phyloP scores from a whole-genome alignment of 2,888 invertebrate species.

The Cepaea hortensis region DNA sequence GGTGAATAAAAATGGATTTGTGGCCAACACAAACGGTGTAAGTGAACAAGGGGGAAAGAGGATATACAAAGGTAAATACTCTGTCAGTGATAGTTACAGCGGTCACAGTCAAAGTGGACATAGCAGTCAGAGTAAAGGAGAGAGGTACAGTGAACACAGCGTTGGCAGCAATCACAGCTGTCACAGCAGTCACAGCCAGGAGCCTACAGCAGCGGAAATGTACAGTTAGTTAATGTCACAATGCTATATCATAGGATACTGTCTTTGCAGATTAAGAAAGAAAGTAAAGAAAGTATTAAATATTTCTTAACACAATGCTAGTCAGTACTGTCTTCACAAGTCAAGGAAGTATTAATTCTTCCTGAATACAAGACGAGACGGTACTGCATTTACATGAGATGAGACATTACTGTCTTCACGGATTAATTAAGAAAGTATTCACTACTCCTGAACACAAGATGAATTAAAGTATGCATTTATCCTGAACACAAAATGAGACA shows the following conservation, averaged over 20 bases:
- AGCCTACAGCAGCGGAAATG: slow-evolving; percentile 49
- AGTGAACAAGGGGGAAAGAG: slow-evolving; percentile 29
- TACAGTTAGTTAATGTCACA: slow-evolving; percentile 42
- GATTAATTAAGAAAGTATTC: too few relatives aligned
- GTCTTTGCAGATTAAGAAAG: too few relatives aligned
- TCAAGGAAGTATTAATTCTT: too few relatives aligned
- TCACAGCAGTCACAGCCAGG: slow-evolving; percentile 37
- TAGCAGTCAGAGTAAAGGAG: slow-evolving; percentile 26
- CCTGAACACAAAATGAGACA: too few relatives aligned
- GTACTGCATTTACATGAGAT: too few relatives aligned
- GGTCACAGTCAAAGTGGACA: slow-evolving; percentile 43
- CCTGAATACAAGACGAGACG: too few relatives aligned
- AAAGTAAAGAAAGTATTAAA: too few relatives aligned
- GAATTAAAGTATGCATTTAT: too few relatives aligned
- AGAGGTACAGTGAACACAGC: slow-evolving; percentile 27
- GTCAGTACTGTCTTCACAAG: too few relatives aligned
- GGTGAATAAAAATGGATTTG: slow-evolving; percentile 26
- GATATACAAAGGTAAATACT: slow-evolving; percentile 43
- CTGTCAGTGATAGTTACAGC: slow-evolving; percentile 39
- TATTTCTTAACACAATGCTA: too few relatives aligned
- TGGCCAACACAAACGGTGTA: neutral
- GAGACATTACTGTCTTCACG: too few relatives aligned
- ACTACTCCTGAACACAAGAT: too few relatives aligned
- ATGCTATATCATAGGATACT: neutral
- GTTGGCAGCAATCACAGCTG: slow-evolving; percentile 10